A percentile compares a stretch with the other conserved stretches of the same genome.
Evolutionary conservation across 2,797 vertebrate species (phyloP).

Genomic region (Silurus lanzhouensis): DNA sequence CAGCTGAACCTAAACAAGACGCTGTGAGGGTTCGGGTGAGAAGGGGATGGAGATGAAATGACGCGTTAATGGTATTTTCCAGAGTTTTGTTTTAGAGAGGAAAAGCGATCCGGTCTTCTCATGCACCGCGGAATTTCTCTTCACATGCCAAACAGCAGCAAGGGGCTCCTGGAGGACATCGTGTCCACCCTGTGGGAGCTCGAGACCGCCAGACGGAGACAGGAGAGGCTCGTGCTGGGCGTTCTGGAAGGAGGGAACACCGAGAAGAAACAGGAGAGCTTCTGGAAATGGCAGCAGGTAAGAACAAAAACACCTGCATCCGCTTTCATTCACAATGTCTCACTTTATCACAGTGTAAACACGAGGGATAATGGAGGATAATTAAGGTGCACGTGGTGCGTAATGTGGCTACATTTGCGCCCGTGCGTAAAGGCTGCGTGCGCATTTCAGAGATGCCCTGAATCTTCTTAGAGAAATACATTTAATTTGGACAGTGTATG

Average conservation of each 20-base stretch:
- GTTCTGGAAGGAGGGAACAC: slow-evolving; percentile 78
- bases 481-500: neutral
- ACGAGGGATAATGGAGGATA: neutral
- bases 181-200: slow-evolving; percentile 85
- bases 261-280: slow-evolving; percentile 57
- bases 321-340: slow-evolving; percentile 31
- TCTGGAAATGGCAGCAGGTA: slow-evolving; percentile 72
- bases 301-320: slow-evolving; percentile 43
- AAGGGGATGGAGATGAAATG: neutral
- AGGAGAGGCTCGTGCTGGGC: slow-evolving; percentile 84
- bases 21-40: neutral
- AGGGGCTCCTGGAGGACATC: slow-evolving; percentile 84
- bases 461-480: neutral
- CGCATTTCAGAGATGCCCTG: neutral
- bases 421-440: slow-evolving; percentile 12
- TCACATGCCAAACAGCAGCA: slow-evolving; percentile 80
- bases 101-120: slow-evolving; percentile 21
- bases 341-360: neutral
- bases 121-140: slow-evolving; percentile 83
- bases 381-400: neutral
- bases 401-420: neutral
- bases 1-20: neutral
- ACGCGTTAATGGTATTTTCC: neutral
- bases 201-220: slow-evolving; percentile 83
- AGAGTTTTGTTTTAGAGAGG: slow-evolving; percentile 20